phyloP scores from a whole-genome alignment of 2,113 vertebrate genomes.

The Micromys minutus region DNA sequence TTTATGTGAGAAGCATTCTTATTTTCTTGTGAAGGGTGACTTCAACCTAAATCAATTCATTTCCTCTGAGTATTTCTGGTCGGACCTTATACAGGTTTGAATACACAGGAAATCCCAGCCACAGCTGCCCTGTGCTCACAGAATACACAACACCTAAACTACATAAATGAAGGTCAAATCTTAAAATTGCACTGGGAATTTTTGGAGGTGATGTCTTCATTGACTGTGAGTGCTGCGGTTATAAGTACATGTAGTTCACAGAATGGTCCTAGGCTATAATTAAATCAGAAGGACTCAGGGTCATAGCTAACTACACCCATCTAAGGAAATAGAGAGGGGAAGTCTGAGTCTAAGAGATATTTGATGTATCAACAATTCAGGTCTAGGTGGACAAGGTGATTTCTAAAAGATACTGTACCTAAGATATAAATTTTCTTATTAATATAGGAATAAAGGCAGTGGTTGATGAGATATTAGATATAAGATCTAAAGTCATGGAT shows the following conservation, averaged over 20 bases:
- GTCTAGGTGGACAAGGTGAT: background rate
- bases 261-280: background rate
- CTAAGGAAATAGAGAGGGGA: background rate
- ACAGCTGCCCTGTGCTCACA: background rate
- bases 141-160: background rate
- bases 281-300: background rate
- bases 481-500: background rate
- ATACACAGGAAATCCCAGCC: background rate
- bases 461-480: background rate
- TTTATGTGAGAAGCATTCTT: background rate
- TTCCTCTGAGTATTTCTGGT: background rate
- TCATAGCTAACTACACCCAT: background rate
- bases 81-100: background rate
- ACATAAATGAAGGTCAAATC: constrained; percentile 11
- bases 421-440: background rate
- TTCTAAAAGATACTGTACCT: background rate
- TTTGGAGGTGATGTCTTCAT: background rate
- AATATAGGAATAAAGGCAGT: background rate
- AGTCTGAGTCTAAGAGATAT: background rate
- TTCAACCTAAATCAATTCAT: background rate
- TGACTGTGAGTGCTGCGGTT: background rate
- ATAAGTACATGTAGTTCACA: background rate
- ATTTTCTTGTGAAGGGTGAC: constrained; percentile 13
- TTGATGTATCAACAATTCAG: background rate
- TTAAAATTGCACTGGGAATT: background rate